Conservation (phyloP, 2,888 invertebrate genomes). For the Drosophila putrida region DNA sequence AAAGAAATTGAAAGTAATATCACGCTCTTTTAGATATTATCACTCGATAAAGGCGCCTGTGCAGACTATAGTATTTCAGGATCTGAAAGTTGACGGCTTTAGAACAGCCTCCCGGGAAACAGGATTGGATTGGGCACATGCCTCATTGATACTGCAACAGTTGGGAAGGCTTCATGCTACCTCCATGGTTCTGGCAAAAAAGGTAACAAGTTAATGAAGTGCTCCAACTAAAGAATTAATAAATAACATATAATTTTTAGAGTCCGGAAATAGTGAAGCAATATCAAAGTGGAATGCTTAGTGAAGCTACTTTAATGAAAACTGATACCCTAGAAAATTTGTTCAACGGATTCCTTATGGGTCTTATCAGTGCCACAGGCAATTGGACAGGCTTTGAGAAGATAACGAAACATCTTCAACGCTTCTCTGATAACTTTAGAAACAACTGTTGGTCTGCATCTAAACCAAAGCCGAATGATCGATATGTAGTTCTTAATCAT, state of each 20-base stretch:
- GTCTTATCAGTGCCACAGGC: constrained; percentile 75
- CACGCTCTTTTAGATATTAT: constrained; percentile 62
- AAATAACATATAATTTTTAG: constrained; percentile 18
- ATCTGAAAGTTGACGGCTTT: constrained; percentile 86
- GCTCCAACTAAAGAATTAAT: background rate
- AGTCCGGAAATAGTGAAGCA: constrained; percentile 63
- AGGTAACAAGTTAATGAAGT: constrained; percentile 74
- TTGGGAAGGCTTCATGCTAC: constrained; percentile 87
- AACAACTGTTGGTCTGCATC: constrained; percentile 48
- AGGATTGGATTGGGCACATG: constrained; percentile 87
- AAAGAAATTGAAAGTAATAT: background rate
- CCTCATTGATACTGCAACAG: constrained; percentile 85
- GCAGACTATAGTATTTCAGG: constrained; percentile 86
- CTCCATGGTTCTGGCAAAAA: constrained; percentile 86
- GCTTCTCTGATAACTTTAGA: constrained; percentile 62
- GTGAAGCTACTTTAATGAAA: constrained; percentile 53
- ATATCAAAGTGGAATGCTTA: constrained; percentile 66
- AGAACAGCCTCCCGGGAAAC: constrained; percentile 86
- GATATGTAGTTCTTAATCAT: constrained; percentile 85
- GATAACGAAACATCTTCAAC: constrained; percentile 80
- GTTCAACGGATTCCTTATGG: constrained; percentile 66
- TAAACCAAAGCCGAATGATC: constrained; percentile 62
- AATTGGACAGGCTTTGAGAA: constrained; percentile 85
- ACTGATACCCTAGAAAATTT: constrained; percentile 65
- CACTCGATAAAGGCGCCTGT: constrained; percentile 72